Conservation (phyloP, 2,888 invertebrate genomes). For the Mythimna pallens region DNA sequence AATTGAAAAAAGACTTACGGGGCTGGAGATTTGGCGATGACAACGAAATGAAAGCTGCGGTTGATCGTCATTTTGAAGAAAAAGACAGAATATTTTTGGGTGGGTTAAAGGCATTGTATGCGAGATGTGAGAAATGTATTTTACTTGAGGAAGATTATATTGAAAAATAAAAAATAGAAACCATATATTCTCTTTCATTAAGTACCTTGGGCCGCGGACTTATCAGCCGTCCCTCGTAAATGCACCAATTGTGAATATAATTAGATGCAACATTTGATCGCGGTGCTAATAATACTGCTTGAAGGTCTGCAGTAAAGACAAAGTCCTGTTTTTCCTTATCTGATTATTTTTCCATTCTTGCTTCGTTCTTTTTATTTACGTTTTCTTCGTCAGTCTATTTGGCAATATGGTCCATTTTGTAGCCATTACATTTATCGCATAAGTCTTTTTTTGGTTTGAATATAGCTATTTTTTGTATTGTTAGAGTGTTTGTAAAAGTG, state of each 20-base stretch:
- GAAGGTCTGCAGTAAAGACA: constrained; percentile 21
- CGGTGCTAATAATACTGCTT: constrained; percentile 7
- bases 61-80: too few relatives aligned
- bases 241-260: constrained; percentile 5
- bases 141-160: too few relatives aligned
- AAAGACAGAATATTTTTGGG: too few relatives aligned
- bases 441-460: background rate
- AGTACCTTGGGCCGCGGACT: too few relatives aligned
- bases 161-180: too few relatives aligned
- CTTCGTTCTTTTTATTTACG: constrained; percentile 13
- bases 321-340: constrained; percentile 1
- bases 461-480: background rate
- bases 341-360: constrained; percentile 1
- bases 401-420: constrained; percentile 7
- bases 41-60: too few relatives aligned
- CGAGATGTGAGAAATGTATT: too few relatives aligned
- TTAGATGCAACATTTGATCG: constrained; percentile 1
- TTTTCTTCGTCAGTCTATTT: constrained; percentile 14
- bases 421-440: background rate
- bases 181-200: too few relatives aligned
- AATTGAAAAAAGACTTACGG: too few relatives aligned
- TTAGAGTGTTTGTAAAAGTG: background rate
- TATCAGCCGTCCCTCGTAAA: background rate
- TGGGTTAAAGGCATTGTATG: too few relatives aligned
- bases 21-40: too few relatives aligned